A percentile compares a stretch with the other conserved stretches of the same genome.
phyloP scores from a whole-genome alignment of 2,113 vertebrate species.

The Lepus europaeus region DNA sequence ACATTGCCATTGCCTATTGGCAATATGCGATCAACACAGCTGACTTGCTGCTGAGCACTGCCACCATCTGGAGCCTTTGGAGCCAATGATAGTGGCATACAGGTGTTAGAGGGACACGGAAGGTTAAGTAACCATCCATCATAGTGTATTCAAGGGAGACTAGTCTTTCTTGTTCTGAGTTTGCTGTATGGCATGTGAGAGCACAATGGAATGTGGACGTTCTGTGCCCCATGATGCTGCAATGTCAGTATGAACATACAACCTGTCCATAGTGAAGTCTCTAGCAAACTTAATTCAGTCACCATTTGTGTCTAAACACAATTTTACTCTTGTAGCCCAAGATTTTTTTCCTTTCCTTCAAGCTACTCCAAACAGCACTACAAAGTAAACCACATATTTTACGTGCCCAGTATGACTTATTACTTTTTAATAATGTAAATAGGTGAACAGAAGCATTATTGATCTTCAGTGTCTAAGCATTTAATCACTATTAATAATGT shows the following conservation, averaged over 20 bases:
- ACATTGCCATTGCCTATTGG: neutral
- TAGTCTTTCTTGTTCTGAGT: slow-evolving; percentile 27
- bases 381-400: slow-evolving; percentile 75
- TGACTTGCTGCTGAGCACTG: slow-evolving; percentile 24
- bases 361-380: slow-evolving; percentile 56
- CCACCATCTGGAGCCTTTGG: neutral
- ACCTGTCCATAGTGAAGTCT: neutral
- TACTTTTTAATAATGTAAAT: slow-evolving; percentile 87
- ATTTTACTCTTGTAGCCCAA: slow-evolving; percentile 60
- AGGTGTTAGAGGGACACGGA: slow-evolving; percentile 20
- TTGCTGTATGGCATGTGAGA: neutral
- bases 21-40: neutral
- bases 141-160: slow-evolving; percentile 54
- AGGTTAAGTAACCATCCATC: slow-evolving; percentile 22
- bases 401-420: slow-evolving; percentile 75
- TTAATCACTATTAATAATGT: slow-evolving; percentile 89
- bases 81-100: neutral
- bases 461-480: slow-evolving; percentile 86
- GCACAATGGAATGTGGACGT: neutral
- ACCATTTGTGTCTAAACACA: neutral
- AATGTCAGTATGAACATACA: neutral
- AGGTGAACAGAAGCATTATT: slow-evolving; percentile 87
- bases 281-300: slow-evolving; percentile 3
- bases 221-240: neutral
- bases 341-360: slow-evolving; percentile 56